A percentile compares a stretch with the other conserved stretches of the same genome.
These are phyloP conservation scores for Calliopsis andreniformis DNA, from an alignment of 1,140 invertebrate genomes.

Conservation along the genomic window DNA sequence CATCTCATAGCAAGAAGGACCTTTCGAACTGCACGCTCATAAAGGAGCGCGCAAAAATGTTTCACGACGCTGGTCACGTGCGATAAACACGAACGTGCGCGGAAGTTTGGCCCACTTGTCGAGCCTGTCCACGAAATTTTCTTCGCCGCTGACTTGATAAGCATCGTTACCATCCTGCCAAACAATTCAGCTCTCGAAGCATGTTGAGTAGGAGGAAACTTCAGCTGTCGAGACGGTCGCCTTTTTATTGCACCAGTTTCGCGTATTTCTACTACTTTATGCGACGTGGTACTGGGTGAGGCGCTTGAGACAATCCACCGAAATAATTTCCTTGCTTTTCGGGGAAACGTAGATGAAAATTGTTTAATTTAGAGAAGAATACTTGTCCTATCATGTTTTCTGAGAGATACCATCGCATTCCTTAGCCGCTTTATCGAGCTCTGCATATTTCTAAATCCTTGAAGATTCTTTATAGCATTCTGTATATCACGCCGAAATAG, in stretches of 20 bases:
- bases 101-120: slow-evolving; percentile 54
- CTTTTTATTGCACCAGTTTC: neutral
- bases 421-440: neutral
- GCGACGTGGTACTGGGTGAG: no score
- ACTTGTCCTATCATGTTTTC: no score
- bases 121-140: slow-evolving; percentile 23
- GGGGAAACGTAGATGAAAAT: no score
- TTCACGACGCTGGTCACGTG: slow-evolving; percentile 46
- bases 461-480: neutral
- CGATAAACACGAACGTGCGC: slow-evolving; percentile 39
- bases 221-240: neutral
- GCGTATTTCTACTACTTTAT: neutral
- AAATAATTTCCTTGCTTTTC: neutral
- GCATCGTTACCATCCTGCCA: neutral
- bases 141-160: slow-evolving; percentile 11
- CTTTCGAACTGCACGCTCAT: slow-evolving; percentile 16
- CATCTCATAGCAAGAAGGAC: neutral
- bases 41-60: slow-evolving; percentile 25
- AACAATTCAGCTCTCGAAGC: neutral
- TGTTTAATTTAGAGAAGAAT: no score
- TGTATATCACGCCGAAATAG: slow-evolving; percentile 9
- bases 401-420: no score
- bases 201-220: neutral
- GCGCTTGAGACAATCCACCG: neutral
- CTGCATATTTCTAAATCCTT: neutral